Conservation (phyloP, 2,797 vertebrate species). For the Sebastes kiyomatsui region DNA sequence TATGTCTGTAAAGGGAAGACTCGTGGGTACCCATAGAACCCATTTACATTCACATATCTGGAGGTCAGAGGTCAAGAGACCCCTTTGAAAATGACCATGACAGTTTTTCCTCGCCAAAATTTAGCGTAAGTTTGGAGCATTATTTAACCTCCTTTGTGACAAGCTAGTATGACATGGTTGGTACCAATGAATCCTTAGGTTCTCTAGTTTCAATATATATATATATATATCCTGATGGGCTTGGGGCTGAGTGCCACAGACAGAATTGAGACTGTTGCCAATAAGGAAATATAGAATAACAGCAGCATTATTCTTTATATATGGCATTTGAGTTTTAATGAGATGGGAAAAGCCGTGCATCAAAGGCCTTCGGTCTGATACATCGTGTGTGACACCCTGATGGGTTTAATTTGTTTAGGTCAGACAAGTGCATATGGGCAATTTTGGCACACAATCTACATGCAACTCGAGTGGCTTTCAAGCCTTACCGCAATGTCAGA, state of each 20-base stretch:
- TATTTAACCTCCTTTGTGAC: too few relatives aligned
- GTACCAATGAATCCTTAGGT: too few relatives aligned
- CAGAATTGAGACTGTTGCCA: background rate
- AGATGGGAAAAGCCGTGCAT: constrained; percentile 3
- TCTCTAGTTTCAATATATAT: too few relatives aligned
- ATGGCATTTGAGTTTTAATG: constrained; percentile 11
- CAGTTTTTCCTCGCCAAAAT: too few relatives aligned
- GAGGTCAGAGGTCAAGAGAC: too few relatives aligned
- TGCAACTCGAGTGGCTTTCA: constrained; percentile 37
- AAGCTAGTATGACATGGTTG: too few relatives aligned
- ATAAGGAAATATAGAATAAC: background rate
- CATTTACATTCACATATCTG: too few relatives aligned
- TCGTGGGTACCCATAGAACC: too few relatives aligned
- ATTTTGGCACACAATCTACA: constrained; percentile 2
- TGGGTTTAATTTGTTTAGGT: constrained; percentile 52
- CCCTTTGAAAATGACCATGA: too few relatives aligned
- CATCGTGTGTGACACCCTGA: constrained; percentile 15
- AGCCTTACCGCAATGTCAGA: constrained; percentile 44
- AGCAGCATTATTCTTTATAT: background rate
- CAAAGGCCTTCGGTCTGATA: background rate
- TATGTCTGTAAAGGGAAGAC: too few relatives aligned
- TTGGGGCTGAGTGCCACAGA: background rate
- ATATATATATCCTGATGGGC: background rate
- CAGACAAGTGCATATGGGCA: constrained; percentile 36
- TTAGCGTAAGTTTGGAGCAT: too few relatives aligned